phyloP scores from a whole-genome alignment of 92 coral and sea anemone species.

The Parazoanthus darwini region DNA sequence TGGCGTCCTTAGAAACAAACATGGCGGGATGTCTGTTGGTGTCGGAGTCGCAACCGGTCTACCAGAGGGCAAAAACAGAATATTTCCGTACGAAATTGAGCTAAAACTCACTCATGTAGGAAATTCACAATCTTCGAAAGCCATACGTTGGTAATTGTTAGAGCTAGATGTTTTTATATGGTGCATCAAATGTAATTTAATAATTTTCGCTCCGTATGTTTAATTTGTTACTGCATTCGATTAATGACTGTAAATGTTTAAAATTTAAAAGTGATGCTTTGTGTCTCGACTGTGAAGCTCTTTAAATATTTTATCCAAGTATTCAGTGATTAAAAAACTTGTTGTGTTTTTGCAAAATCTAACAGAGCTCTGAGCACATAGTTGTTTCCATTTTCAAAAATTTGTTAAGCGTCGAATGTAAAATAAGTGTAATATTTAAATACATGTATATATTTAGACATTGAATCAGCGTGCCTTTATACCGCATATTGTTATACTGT shows the following conservation, averaged over 20 bases:
- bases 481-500: background rate
- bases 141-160: too few relatives aligned
- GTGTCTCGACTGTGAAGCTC: background rate
- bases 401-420: too few relatives aligned
- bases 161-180: too few relatives aligned
- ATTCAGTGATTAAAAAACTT: background rate
- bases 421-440: too few relatives aligned
- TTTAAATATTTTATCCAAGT: background rate
- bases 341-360: too few relatives aligned
- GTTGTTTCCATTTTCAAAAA: too few relatives aligned
- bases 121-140: background rate
- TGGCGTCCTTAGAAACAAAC: constrained; percentile 46
- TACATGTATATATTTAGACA: background rate
- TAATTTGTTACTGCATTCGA: background rate
- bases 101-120: background rate
- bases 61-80: background rate
- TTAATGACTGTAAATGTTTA: background rate
- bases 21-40: constrained; percentile 27
- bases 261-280: background rate
- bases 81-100: too few relatives aligned
- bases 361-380: too few relatives aligned
- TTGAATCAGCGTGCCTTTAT: background rate
- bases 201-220: background rate
- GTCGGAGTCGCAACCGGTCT: background rate
- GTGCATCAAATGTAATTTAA: background rate